Base-by-base conservation (phyloP, 30 jellyfish, hydroid and myxozoan genomes). In the Turritopsis dohrnii region DNA sequence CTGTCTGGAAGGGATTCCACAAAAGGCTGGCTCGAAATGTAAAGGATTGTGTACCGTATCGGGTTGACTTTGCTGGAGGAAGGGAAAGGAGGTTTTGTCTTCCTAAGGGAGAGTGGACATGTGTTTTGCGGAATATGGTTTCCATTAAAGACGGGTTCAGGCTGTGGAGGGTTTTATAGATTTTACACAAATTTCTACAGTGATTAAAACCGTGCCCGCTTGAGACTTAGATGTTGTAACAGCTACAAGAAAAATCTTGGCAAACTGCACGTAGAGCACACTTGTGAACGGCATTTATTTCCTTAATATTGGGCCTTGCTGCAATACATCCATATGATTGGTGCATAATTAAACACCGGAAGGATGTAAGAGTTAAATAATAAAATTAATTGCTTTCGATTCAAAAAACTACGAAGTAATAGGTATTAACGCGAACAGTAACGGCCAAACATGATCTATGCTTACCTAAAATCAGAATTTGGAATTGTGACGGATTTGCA, bases 1-100 rank as follows among this genome's bases (percentile, higher is more conserved):
- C n/a, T n/a, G n/a, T n/a, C n/a, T n/a, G n/a, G n/a, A n/a, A n/a
- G 13, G 60, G 60, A 19, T 69, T 69, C 77, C 77, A 69, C 28
- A 69, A n/a, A 69, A 69, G 77, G 30, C 77, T 69, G 28, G 22
- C 1, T 69, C 77, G 28, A 69, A 69, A 69, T 69, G 19, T 27
- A 69, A 69, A 69, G 30, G 22, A 7, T 69, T 23, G 30, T 69
- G 77, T 69, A n/a, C 77, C 77, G 1, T n/a, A 69, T n/a, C 30
- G 28, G 30, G 31, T 69, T 19, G 77, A n/a, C 31, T 23, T 69
- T 69, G 77, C 77, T 69, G 31, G 28, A 27, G 77, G 77, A 9
- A 69, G 30, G 9, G 77, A 7, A 23, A 69, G 77, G 28, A 69
- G 30, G 22, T 69, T 69, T 69, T n/a, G 31, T 19, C 19, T 69